A percentile compares a stretch with the other conserved stretches of the same genome.
Evolutionary conservation across 2,888 invertebrate genomes (phyloP).

Genomic region (Melanargia galathea): DNA sequence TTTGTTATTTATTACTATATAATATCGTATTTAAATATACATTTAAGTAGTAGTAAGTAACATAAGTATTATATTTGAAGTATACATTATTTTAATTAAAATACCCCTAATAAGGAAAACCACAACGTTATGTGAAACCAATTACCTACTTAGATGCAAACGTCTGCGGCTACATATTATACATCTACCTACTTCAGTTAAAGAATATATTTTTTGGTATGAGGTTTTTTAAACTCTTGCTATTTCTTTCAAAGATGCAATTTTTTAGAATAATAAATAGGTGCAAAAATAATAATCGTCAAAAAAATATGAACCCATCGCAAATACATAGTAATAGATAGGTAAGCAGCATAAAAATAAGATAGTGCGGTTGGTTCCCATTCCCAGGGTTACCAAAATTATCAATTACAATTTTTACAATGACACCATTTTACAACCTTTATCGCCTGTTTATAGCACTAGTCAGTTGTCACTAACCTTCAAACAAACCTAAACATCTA

Average conservation of each 20-base stretch:
- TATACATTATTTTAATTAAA: no score
- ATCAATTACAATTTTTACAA: constrained; percentile 1
- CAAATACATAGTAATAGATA: neutral
- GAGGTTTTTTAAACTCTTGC: neutral
- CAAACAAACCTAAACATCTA: constrained; percentile 15
- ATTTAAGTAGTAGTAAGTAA: no score
- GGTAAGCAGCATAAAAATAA: neutral
- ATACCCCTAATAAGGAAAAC: no score
- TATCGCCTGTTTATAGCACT: constrained; percentile 1
- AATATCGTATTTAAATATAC: no score
- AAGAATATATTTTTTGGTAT: neutral
- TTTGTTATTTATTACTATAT: no score
- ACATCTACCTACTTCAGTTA: no score
- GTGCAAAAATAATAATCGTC: neutral
- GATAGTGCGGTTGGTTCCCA: neutral
- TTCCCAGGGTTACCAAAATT: constrained; percentile 14
- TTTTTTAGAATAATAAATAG: neutral
- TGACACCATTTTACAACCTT: constrained; percentile 8
- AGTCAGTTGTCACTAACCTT: neutral
- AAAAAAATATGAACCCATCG: neutral
- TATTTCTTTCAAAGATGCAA: neutral
- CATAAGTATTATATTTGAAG: no score
- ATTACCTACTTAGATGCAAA: no score
- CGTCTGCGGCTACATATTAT: no score
- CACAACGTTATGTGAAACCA: no score